Base-by-base conservation (phyloP, 2,113 vertebrate species). In the Anser cygnoides region DNA sequence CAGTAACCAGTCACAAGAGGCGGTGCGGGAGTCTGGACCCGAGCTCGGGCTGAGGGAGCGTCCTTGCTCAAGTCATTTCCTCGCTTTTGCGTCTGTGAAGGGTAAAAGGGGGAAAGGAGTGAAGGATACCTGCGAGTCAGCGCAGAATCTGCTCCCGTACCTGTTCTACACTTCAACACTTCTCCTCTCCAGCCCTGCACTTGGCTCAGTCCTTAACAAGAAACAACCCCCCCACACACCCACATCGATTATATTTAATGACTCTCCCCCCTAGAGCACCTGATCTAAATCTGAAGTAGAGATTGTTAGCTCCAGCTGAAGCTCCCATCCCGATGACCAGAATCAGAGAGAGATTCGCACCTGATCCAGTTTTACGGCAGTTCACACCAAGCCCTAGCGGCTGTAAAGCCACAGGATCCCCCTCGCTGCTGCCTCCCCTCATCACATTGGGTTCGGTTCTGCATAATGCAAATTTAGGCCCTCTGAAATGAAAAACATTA, bases 21-120 rank as follows among this genome's bases (percentile, higher is more conserved):
- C 3, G 6, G 18, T 5, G 23, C 0, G 2, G 72, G 17, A 22
- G 25, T 0, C 33, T 4, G 28, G 1, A 25, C n/a, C 4, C 0
- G 11, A 37, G 49, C 23, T 8, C 11, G 0, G 50, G 66, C 28
- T 46, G 12, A 55, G 31, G 7, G 9, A 13, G 0, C 3, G 18
- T 33, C 93, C 83, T 90, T 55, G 59, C 63, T 90, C n/a, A 13
- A 59, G 28, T 80, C 67, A 10, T 26, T 58, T 3, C n/a, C 62
- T 29, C 11, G n/a, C 58, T 35, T 57, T 58, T 28, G 0, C 7
- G 12, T 21, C 16, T n/a, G 33, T 17, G 3, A n/a, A 25, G 14
- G 11, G 39, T 31, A 28, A 35, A 87, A 76, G 18, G 29, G 44
- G 12, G 16, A 33, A 10, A 84, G 63, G 43, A 33, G 59, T 59